Evolutionary conservation across 2,113 vertebrate genomes (phyloP), one percentile per base, ranked within the genome.

Genomic region (Baryphthengus martii): DNA sequence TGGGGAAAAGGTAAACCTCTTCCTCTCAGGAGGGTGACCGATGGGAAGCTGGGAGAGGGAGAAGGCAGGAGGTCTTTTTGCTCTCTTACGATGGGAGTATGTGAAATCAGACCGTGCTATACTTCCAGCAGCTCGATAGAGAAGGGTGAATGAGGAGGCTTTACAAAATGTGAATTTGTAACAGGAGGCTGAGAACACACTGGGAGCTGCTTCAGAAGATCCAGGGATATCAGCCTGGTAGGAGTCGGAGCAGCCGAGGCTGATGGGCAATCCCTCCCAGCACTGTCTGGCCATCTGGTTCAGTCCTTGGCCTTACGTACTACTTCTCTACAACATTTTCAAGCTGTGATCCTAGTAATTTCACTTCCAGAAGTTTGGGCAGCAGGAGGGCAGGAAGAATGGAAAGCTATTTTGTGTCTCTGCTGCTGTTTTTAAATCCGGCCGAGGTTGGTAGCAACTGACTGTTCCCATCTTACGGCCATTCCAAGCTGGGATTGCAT

Each of bases 271-370:
- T 62, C 39, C n/a, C 18, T 85, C 93, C 80, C 66, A 59, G 78
- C 21, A 5, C 37, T 58, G 59, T n/a, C 78, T 1, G 2, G 65
- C 76, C 45, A 39, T 31, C 56, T 55, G n/a, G 42, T 62, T 70
- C 68, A 47, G 77, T 68, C 91, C 65, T 85, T 88, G 61, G 67
- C 26, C 61, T 75, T 39, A 17, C 55, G 33, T 49, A 1, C 26
- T 25, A 71, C 73, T 87, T 93, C 76, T 59, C 28, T 58, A 39
- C 35, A 12, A 5, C 31, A 17, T 68, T 72, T 85, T 70, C 62
- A 94, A 89, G 89, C 87, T 93, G 85, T 82, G 81, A 88, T 37
- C 63, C 77, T 28, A 71, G 8, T 52, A 58, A 80, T 52, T 73
- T 31, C 28, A n/a, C 70, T 91, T 56, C 5, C 37, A 39, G 49